Base-by-base conservation (phyloP, 2,113 vertebrate genomes). In the Prochilodus magdalenae region DNA sequence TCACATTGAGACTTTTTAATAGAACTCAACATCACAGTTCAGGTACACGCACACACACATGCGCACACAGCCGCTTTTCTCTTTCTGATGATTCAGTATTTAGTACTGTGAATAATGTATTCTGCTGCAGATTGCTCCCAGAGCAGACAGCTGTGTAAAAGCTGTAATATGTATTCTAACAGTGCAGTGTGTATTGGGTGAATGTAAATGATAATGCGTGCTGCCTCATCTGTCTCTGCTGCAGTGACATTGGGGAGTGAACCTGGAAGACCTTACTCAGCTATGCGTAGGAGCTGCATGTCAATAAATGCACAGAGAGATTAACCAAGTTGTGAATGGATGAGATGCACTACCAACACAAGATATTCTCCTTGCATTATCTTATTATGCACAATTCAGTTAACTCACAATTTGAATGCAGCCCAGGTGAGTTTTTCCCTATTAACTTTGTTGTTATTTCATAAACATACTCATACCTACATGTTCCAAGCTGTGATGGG, bases 61-160 rank as follows among this genome's bases (percentile, higher is more conserved):
- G 53, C 63, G 57, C 22, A 40, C 53, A 47, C 11, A 47, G 11
- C 5, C 55, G 11, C 12, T 27, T 12, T n/a, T 67, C 74, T 29
- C 30, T 29, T 59, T 75, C 33, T 47, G 80, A 57, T 81, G 80
- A 75, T 81, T 69, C 62, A 75, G 62, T 75, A 47, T 75, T 65
- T 67, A 67, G 51, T 40, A 59, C 24, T 59, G 62, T 75, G 30
- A 67, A 49, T 81, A 75, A 81, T 59, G 72, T n/a, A 33, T 75
- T 65, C 49, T 55, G 30, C 49, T 40, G 30, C 49, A 67, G 30
- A 40, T 62, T 40, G 36, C 26, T 81, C 79, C 79, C 71, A n/a
- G 30, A 75, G 62, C 60, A 49, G 72, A 66, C 66, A 72, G 79
- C 47, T 47, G 10, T 66, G 53, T 74, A 75, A 81, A 33, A 75